Evolutionary conservation across 2,113 vertebrate species (phyloP), one percentile per base, ranked within the genome.

Genomic region (Macheiramphus alcinus): DNA sequence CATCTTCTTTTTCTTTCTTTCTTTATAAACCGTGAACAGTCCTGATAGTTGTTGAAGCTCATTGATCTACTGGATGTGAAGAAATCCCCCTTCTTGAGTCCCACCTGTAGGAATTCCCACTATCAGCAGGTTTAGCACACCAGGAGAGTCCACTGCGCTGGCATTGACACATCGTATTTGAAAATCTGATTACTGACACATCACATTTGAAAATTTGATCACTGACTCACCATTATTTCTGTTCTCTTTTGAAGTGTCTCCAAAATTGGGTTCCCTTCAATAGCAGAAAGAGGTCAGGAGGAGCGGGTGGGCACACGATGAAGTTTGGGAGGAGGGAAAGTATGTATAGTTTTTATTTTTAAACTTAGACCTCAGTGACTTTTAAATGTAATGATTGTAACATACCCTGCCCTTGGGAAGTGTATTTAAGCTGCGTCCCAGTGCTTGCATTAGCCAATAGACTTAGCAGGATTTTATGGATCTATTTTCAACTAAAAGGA

Each of bases 61-160:
- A 22, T 3, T 45, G n/a, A 47, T 73, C 53, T 58, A 5, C 58
- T 53, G 73, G 56, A n/a, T 6, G 0, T 43, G 52, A 80, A 76
- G 47, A 59, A 92, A 56, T 72, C 29, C 32, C 5, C 63, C 11
- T 81, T 67, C 66, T 47, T 4, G 2, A 13, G 38, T 78, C n/a
- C 47, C 31, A 1, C 16, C 15, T 63, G 27, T 20, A 75, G 65
- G 31, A 75, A 62, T 85, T 90, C 31, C 72, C 4, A 5, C 0
- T 1, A 16, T 12, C 75, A 83, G 63, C 48, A 74, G 59, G 29
- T 86, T 78, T 40, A 38, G 45, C 45, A 43, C 53, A 6, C 19
- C 0, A 0, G 50, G 36, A 45, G 25, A 29, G 58, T 43, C 31
- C 43, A 1, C 27, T 36, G 21, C 1, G 0, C 25, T 1, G 0